Base-by-base conservation (phyloP, 2,797 vertebrate genomes). In the Eleutherodactylus coqui region DNA sequence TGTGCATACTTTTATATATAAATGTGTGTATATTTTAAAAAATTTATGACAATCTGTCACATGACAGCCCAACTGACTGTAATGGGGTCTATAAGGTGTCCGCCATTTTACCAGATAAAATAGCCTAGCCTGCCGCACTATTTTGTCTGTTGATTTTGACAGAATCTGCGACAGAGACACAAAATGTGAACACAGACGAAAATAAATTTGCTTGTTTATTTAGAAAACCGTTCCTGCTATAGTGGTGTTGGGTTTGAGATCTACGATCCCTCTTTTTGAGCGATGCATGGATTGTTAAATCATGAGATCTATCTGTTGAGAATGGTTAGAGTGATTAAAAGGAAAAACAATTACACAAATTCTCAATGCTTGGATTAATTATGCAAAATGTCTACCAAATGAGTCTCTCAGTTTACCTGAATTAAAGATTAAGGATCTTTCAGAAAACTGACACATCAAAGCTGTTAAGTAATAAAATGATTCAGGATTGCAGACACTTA, bases 391-490 rank as follows among this genome's bases (percentile, higher is more conserved):
- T 73, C 36, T 72, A 72, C 29, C 38, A 73, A 73, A 27, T 64
- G 38, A 29, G 3, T 80, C 41, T 38, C 19, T 7, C 55, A 29
- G 69, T 73, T 83, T 83, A 58, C 69, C 81, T 83, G 69, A 73
- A 83, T 53, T 32, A 41, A 29, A 55, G 19, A 27, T 43, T 73
- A 60, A 72, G 41, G 72, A 19, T 11, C 81, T 73, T 73, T 55
- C 24, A 55, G 34, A 51, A 41, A 82, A 72, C 34, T 58, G 64
- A 51, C 43, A 51, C 34, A 51, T 73, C 24, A 60, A 73, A 73
- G 49, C 81, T 73, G 81, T 38, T 38, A 73, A 82, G 70, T 55
- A 75, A 83, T 83, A 72, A 83, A 83, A 55, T 83, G 81, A 32
- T 55, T 36, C 49, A 73, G 67, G 47, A 73, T 70, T 45, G 36